A percentile compares a stretch with the other conserved stretches of the same genome.
phyloP scores from a whole-genome alignment of 2,113 vertebrate species.

The Aleadryas rufinucha region DNA sequence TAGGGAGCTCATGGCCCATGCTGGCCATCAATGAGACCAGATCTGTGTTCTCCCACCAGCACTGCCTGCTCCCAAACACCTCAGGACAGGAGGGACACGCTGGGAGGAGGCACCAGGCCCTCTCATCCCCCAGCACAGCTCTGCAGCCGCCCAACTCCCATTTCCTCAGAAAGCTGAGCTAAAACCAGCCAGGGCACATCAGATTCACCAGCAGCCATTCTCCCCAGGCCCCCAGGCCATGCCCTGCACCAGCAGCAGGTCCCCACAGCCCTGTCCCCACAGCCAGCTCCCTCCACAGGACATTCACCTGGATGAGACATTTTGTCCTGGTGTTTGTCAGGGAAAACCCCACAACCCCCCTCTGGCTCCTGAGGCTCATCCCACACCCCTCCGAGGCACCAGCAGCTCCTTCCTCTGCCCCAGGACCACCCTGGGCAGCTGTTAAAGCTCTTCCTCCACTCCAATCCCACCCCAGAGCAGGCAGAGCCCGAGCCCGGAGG shows the following conservation, averaged over 20 bases:
- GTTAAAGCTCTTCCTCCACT: background rate
- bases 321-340: background rate
- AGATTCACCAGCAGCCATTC: rapidly evolving
- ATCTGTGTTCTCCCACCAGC: rapidly evolving
- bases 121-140: background rate
- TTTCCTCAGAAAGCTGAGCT: background rate
- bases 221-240: background rate
- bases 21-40: rapidly evolving
- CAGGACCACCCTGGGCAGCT: background rate
- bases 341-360: background rate
- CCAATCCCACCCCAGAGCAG: background rate
- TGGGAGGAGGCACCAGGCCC: background rate
- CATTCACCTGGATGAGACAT: rapidly evolving
- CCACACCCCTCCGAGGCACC: background rate
- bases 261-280: background rate
- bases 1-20: rapidly evolving
- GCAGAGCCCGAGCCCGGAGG: background rate
- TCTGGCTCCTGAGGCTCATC: background rate
- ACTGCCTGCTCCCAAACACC: background rate
- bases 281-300: background rate
- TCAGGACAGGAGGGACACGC: rapidly evolving
- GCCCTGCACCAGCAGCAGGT: background rate
- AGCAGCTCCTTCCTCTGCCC: background rate
- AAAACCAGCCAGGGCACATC: background rate
- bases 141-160: background rate